Percentiles rank a stretch among this genome's conserved stretches.
Conservation (phyloP, 2,888 invertebrate genomes). For the Pseudococcus longispinus region DNA sequence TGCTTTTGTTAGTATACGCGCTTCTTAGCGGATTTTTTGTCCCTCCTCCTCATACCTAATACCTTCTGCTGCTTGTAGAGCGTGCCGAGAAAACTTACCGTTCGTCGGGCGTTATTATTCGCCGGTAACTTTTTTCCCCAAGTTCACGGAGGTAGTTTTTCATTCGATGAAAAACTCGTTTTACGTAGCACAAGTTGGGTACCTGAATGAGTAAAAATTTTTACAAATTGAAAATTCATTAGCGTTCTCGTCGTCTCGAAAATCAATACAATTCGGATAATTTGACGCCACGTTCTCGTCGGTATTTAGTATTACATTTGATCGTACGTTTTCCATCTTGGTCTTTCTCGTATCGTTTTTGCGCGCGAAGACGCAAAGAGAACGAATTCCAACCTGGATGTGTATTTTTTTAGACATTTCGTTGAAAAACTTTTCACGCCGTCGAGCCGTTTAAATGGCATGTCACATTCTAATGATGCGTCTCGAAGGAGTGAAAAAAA, state of each 20-base stretch:
- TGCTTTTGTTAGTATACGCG: constrained; percentile 1
- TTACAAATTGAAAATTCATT: background rate
- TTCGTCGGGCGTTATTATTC: background rate
- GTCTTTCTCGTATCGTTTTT: background rate
- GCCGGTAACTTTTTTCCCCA: background rate
- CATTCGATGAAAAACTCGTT: constrained; percentile 9
- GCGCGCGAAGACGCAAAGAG: background rate
- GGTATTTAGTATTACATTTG: background rate
- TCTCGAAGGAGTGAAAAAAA: constrained; percentile 2
- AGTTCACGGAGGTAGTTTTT: constrained; percentile 2
- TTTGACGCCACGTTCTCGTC: background rate
- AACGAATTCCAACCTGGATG: background rate
- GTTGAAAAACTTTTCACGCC: background rate
- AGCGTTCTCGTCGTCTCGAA: background rate
- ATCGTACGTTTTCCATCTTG: background rate
- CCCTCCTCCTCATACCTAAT: background rate
- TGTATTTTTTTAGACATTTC: background rate
- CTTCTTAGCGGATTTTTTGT: background rate
- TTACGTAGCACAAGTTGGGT: background rate
- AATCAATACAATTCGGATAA: background rate
- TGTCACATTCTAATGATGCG: constrained; percentile 11
- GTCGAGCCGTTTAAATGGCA: background rate
- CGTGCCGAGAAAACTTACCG: background rate
- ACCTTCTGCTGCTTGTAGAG: background rate
- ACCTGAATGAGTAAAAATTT: constrained; percentile 2